A percentile compares a stretch with the other conserved stretches of the same genome.
Evolutionary conservation across 2,888 invertebrate genomes (phyloP).

Genomic region (Apomyelois bistriatella): DNA sequence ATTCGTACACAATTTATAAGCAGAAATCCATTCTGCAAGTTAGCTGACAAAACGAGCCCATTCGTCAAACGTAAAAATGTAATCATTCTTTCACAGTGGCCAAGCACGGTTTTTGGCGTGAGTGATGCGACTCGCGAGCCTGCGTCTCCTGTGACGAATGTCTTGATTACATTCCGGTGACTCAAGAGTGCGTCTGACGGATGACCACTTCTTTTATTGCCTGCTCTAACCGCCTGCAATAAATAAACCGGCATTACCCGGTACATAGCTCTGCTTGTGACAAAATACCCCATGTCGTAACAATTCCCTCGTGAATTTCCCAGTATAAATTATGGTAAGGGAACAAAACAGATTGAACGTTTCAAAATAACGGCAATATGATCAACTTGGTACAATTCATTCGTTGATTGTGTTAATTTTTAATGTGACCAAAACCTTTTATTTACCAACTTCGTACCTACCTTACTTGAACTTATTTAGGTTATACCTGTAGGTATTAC

Average conservation of each 20-base stretch:
- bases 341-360: constrained; percentile 8
- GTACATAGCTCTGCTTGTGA: constrained; percentile 23
- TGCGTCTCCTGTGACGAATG: constrained; percentile 45
- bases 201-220: constrained; percentile 62
- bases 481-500: no score
- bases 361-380: neutral
- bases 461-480: no score
- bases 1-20: constrained; percentile 2
- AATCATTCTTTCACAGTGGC: constrained; percentile 44
- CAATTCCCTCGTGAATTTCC: constrained; percentile 15
- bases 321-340: constrained; percentile 4
- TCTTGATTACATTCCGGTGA: constrained; percentile 66
- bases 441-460: no score
- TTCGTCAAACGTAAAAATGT: constrained; percentile 47
- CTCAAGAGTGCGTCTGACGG: constrained; percentile 53
- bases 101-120: constrained; percentile 36
- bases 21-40: constrained; percentile 23
- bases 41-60: constrained; percentile 32
- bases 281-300: constrained; percentile 28
- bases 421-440: no score
- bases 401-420: no score
- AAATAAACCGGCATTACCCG: constrained; percentile 46
- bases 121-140: constrained; percentile 40
- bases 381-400: neutral
- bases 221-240: constrained; percentile 38